These are phyloP conservation scores for Leptosomus discolor DNA, from an alignment of 2,113 vertebrate genomes.

Conservation along the genomic window DNA sequence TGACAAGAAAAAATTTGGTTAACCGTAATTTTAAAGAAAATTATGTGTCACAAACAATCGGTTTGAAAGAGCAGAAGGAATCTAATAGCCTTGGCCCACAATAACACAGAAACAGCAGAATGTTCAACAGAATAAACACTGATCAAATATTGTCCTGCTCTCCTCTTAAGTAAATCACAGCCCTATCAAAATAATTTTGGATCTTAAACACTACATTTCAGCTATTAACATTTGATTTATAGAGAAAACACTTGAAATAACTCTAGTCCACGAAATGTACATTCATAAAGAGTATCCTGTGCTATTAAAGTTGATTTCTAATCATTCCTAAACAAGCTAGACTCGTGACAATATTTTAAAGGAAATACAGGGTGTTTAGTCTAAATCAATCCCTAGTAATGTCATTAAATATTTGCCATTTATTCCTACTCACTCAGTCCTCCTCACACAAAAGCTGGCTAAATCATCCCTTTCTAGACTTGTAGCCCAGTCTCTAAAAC, in stretches of 20 bases:
- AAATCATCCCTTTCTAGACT: neutral
- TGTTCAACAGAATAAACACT: neutral
- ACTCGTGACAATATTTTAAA: neutral
- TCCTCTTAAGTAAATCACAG: neutral
- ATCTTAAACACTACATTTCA: neutral
- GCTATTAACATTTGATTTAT: neutral
- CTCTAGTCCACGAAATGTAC: neutral
- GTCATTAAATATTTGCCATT: neutral
- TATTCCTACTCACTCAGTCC: neutral
- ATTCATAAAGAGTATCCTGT: neutral
- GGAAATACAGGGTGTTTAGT: neutral
- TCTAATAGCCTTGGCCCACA: neutral
- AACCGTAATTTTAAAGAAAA: neutral
- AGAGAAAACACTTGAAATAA: neutral
- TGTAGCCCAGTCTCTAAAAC: neutral
- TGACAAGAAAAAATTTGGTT: neutral
- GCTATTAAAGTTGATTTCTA: neutral
- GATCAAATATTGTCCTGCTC: neutral
- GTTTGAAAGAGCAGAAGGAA: neutral
- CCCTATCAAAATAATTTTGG: neutral
- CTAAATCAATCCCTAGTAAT: neutral
- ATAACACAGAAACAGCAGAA: neutral
- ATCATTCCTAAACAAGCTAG: neutral
- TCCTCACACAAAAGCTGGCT: neutral
- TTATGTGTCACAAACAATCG: neutral